A percentile compares a stretch with the other conserved stretches of the same genome.
Evolutionary conservation across 2,113 vertebrate species (phyloP).

Genomic region (Pituophis catenifer): DNA sequence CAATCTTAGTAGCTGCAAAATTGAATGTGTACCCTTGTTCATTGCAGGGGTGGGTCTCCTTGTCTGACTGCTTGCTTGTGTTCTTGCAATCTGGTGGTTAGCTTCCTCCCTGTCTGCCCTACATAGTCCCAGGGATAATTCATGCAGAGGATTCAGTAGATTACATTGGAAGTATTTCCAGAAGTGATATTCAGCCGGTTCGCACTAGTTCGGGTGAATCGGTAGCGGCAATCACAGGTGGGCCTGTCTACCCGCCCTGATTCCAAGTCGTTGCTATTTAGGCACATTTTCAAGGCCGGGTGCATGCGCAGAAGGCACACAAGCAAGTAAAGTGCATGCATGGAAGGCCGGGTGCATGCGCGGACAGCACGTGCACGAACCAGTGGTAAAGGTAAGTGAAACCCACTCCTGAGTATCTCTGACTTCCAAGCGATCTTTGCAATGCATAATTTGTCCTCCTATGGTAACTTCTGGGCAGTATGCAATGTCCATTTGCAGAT

Average conservation of each 20-base stretch:
- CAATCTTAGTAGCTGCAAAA: background rate
- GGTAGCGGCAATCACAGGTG: too few relatives aligned
- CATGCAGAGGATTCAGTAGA: background rate
- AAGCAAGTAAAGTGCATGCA: too few relatives aligned
- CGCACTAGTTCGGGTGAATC: too few relatives aligned
- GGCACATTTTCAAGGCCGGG: too few relatives aligned
- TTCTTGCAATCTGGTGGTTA: background rate
- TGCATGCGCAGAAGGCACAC: too few relatives aligned
- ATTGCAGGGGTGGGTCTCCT: background rate
- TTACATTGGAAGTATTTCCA: background rate
- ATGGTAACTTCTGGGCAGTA: background rate
- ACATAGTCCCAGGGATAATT: background rate
- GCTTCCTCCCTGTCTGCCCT: background rate
- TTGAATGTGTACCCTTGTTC: background rate
- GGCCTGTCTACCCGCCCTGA: too few relatives aligned
- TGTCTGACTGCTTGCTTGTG: background rate
- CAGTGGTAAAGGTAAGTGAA: too few relatives aligned
- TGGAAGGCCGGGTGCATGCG: too few relatives aligned
- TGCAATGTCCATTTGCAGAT: background rate
- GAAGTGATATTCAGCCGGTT: too few relatives aligned
- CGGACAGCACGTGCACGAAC: too few relatives aligned
- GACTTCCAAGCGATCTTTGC: background rate
- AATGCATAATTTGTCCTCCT: background rate
- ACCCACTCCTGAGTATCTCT: too few relatives aligned
- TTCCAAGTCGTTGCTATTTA: too few relatives aligned